phyloP scores from a whole-genome alignment of 2,888 invertebrate genomes.

The Amblyteles armatorius region DNA sequence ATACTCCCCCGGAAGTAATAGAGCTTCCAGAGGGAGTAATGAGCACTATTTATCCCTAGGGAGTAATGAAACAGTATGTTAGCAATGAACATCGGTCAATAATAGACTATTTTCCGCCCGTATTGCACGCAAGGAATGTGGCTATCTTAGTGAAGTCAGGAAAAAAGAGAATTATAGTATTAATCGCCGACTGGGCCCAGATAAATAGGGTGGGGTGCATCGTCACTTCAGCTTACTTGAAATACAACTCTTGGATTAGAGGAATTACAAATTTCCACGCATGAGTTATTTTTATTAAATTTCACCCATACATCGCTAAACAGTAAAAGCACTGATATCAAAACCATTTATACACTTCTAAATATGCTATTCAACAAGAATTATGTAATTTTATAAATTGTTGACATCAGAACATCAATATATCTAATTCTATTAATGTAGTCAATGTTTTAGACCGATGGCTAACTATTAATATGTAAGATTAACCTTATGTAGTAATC shows the following conservation, averaged over 20 bases:
- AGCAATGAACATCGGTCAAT: no score
- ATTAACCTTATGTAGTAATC: constrained; percentile 36
- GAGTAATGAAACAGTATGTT: no score
- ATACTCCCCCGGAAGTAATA: no score
- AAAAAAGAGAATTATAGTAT: no score
- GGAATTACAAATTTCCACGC: background rate
- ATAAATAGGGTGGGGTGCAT: no score
- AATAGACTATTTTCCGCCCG: no score
- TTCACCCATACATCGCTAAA: constrained; percentile 27
- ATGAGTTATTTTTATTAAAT: constrained; percentile 21
- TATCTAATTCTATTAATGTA: constrained; percentile 30
- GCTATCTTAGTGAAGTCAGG: no score
- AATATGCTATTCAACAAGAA: constrained; percentile 25
- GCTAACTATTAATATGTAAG: constrained; percentile 7
- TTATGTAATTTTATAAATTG: constrained; percentile 33
- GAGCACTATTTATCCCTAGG: no score
- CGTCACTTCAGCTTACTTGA: background rate
- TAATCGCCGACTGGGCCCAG: no score
- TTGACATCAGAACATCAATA: constrained; percentile 7
- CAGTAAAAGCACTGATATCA: constrained; percentile 23
- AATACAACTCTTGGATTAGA: background rate
- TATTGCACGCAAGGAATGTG: no score
- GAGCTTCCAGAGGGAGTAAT: no score
- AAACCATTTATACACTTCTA: constrained; percentile 35
- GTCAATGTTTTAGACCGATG: constrained; percentile 35